Evolutionary conservation across 2,888 invertebrate species (phyloP), one percentile per base, ranked within the genome.

Genomic region (Leptopilina drosophilae): DNA sequence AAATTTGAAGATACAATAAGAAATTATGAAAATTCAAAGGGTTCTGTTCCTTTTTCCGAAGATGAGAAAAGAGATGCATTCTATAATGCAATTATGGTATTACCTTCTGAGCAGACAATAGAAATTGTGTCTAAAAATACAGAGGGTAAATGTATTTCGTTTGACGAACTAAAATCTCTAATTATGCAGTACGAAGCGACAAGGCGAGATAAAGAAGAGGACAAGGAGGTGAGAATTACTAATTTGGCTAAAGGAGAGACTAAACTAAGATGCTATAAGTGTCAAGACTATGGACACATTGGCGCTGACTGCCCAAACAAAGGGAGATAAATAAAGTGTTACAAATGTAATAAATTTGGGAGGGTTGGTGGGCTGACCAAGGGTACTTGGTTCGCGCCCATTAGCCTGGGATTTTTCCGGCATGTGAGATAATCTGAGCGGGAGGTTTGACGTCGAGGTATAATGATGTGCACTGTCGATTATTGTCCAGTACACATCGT

Each of bases 11-110:
- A 65, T 7, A 65, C 40, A 7, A 65, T 65, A n/a, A 33, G 64
- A 65, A n/a, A 65, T 65, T 65, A 33, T n/a, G 65, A 65, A 65
- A 65, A 40, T 65, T 65, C 65, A n/a, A 5, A 59, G 15, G 59
- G 4, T 59, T 59, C 59, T 14, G 59, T 59, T 14, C 5, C 59
- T 59, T 59, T 59, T 15, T 59, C 59, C 5, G 59, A 59, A 59
- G n/a, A 59, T n/a, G 15, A 66, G 26, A 66, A 66, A n/a, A 20
- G 66, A 26, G 66, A 66, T 66, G 66, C 66, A 0, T 66, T 66
- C n/a, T 59, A 59, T 6, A 59, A 59, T n/a, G 59, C 59, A 3
- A n/a, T 59, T 59, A 59, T 59, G 59, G 33, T 66, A 7, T 66
- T 66, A 40, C 66, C 26, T 33, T 40, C 66, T 0, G 42, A 33